Base-by-base conservation (phyloP, 2,113 vertebrate species). In the Phasianus colchicus region DNA sequence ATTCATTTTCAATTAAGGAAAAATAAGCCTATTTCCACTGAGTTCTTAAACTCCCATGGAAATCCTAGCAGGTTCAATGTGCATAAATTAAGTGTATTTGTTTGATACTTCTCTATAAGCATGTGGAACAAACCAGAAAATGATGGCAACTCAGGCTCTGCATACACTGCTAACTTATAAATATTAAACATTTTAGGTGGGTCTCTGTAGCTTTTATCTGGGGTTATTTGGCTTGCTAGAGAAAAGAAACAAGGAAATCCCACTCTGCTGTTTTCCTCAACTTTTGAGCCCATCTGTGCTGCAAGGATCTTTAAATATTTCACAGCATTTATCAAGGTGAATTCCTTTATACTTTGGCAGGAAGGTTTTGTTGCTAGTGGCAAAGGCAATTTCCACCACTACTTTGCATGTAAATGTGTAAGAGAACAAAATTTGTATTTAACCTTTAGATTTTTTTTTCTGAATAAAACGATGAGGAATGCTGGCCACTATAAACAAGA, bases 291-390 rank as follows among this genome's bases (percentile, higher is more conserved):
- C 60, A 75, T 34, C 38, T 83, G 22, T 29, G 38, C 65, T 87
- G 91, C 34, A 84, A 95, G 58, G 72, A 90, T 72, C 32, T 92
- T 96, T 93, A 84, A 93, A 82, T 92, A 92, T 52, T 90, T 88
- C 66, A 86, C 71, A 95, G 69, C 48, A 57, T 95, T 92, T 88
- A 94, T 95, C 77, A 90, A 88, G 77, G 52, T 93, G 65, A 45
- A 84, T 65, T 95, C 65, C 86, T 94, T 92, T 88, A 63, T 73
- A 79, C 47, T 65, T 65, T 70, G 30, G 48, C 74, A 95, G 71
- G 75, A 79, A 67, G 80, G 29, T 78, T 93, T 81, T 90, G 78
- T 91, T 91, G 76, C 84, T 90, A 78, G 83, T 70, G 70, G 64
- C 89, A 88, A 69, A 89, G n/a, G 83, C 48, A 86, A 92, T 95